Base-by-base conservation (phyloP, 2,888 invertebrate genomes). In the Trichacis sp. region DNA sequence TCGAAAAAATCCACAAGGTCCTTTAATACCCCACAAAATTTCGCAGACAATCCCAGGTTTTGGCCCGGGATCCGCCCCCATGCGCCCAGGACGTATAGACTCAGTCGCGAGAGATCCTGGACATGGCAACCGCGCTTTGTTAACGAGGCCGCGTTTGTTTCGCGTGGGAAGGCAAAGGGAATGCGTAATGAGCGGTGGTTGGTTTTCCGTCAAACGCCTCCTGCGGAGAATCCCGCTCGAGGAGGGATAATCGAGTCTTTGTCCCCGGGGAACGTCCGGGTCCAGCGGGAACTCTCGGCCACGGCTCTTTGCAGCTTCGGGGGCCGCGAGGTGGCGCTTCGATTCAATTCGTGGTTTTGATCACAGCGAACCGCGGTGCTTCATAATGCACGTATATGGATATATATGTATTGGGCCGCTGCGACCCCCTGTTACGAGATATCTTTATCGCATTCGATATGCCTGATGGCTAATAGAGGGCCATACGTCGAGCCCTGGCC, bases 261-360 rank as follows among this genome's bases (percentile, higher is more conserved):
- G 40, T 40, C 79, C 82, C 77, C 70, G 69, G 67, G 79, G 79
- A 79, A 74, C 72, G 69, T 49, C 46, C 47, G 65, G 69, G 74
- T 73, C 69, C 72, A 67, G 65, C 68, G 71, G 73, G 72, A 73
- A 5, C 73, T 69, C 73, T 68, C 63, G 70, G 66, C 19, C 14
- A 51, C 36, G 66, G 69, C 76, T 73, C 68, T 73, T 70, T n/a
- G 65, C 69, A 70, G 72, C 70, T 72, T 73, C 68, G 71, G 68
- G 57, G 75, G 76, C 78, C 76, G 76, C 76, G 75, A 77, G 77
- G 71, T 74, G 72, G 70, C 68, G 73, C 70, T 74, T 76, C 77
- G 74, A 81, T 81, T 82, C 78, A 82, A 82, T 82, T 81, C 75
- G 81, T 78, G 80, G 81, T 80, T 24, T 74, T 80, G 76, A 77